phyloP scores from a whole-genome alignment of 2,797 vertebrate genomes.

The Sphenodon punctatus region DNA sequence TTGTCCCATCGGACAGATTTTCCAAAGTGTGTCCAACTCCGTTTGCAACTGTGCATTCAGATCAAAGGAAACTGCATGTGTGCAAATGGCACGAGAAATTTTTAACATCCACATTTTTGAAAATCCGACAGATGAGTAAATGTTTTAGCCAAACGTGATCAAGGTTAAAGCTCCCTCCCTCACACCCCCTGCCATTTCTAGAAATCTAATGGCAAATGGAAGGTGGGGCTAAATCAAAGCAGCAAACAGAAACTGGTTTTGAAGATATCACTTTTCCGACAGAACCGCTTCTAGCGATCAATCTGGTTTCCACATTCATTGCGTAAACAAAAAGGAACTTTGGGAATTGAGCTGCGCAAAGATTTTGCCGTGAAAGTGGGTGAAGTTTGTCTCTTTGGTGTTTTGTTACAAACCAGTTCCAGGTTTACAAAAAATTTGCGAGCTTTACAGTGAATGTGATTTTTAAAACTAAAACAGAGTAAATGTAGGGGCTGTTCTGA shows the following conservation, averaged over 20 bases:
- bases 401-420: not conserved
- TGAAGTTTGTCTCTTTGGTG: not conserved
- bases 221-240: not conserved
- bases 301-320: not conserved
- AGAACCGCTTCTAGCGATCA: not conserved
- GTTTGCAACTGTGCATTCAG: not conserved
- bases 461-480: not conserved
- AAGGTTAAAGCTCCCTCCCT: not conserved
- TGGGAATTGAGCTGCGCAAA: not conserved
- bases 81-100: not conserved
- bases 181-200: accelerated
- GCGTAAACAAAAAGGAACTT: not conserved
- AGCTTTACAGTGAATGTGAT: not conserved
- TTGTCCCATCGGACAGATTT: accelerated
- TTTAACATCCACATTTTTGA: not conserved
- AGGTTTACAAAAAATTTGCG: not conserved
- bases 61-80: not conserved
- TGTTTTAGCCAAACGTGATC: not conserved
- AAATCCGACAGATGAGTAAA: not conserved
- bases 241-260: not conserved
- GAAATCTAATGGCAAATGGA: not conserved
- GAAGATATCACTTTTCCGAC: not conserved
- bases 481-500: not conserved
- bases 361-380: not conserved
- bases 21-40: not conserved